Evolutionary conservation across 35 echinoderm and acorn worm species (phyloP), one percentile per base, ranked within the genome.

Genomic region (Lytechinus pictus): DNA sequence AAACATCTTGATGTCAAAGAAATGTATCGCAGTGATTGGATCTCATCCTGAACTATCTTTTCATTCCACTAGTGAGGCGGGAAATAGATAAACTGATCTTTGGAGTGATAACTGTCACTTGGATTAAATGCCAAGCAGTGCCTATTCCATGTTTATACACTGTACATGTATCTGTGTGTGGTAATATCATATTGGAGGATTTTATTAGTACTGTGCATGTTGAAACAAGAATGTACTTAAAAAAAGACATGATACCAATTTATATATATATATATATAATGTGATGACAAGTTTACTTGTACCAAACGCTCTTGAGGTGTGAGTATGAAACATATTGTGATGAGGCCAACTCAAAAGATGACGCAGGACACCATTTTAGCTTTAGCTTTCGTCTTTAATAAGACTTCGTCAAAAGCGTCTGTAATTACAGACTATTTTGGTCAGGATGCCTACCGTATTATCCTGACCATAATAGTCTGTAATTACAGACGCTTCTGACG

Each of bases 21-120:
- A 93, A 93, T 93, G 92, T 93, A 93, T 57, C 92, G 92, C 52
- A 54, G 53, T 54, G 92, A 93, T 54, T 93, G 92, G 92, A 93
- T 57, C 13, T 93, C 92, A 57, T 33, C 28, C 92, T 90, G 44
- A 21, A 90, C 27, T 1, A 12, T n/a, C 66, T 79, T 24, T 0
- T 7, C n/a, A 79, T 79, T 79, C 19, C 19, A 13, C n/a, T 3
- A 19, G 66, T 71, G 21, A 79, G 2, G 21, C 8, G 66, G 19
- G 21, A 79, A 7, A 71, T 71, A 21, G 61, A 7, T 79, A 5
- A 24, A 7, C 66, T n/a, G 16, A 24, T 16, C n/a, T 6, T 4
- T 79, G 19, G 66, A 79, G 16, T 16, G 66, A 79, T 79, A 3
- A n/a, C 12, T n/a, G 19, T 79, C 8, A n/a, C 0, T 24, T 6